A percentile compares a stretch with the other conserved stretches of the same genome.
Evolutionary conservation across 2,888 invertebrate genomes (phyloP).

Genomic region (Carpatolechia fugitivella): DNA sequence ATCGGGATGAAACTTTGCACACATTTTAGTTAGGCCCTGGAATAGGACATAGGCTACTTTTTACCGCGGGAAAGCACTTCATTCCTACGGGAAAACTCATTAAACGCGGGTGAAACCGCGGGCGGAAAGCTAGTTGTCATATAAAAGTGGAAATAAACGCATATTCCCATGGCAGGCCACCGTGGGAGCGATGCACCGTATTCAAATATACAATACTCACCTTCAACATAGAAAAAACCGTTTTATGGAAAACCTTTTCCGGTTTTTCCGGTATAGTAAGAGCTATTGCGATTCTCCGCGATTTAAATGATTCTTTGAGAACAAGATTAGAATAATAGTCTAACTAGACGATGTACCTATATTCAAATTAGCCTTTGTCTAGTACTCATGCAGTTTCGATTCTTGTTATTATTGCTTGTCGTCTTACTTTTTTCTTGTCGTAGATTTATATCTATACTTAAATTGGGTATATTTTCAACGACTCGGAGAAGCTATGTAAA

Average conservation of each 20-base stretch:
- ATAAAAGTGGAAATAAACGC: slow-evolving; percentile 14
- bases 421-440: no score
- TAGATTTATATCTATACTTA: no score
- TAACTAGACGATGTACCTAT: slow-evolving; percentile 41
- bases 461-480: no score
- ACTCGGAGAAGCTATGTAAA: no score
- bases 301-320: slow-evolving; percentile 50
- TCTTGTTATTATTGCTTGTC: slow-evolving; percentile 28
- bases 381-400: slow-evolving; percentile 20
- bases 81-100: no score
- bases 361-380: slow-evolving; percentile 71
- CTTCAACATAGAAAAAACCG: slow-evolving; percentile 41
- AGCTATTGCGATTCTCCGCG: slow-evolving; percentile 37
- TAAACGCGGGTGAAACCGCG: no score
- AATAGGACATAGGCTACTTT: no score
- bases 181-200: slow-evolving; percentile 65
- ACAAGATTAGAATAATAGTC: slow-evolving; percentile 60
- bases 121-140: no score
- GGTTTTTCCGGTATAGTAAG: slow-evolving; percentile 72
- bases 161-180: slow-evolving; percentile 42
- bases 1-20: no score
- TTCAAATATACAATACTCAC: slow-evolving; percentile 46
- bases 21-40: no score
- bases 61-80: no score
- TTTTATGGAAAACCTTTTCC: slow-evolving; percentile 65